A percentile compares a stretch with the other conserved stretches of the same genome.
phyloP scores from a whole-genome alignment of 2,113 vertebrate genomes.

The Alexandromys fortis region DNA sequence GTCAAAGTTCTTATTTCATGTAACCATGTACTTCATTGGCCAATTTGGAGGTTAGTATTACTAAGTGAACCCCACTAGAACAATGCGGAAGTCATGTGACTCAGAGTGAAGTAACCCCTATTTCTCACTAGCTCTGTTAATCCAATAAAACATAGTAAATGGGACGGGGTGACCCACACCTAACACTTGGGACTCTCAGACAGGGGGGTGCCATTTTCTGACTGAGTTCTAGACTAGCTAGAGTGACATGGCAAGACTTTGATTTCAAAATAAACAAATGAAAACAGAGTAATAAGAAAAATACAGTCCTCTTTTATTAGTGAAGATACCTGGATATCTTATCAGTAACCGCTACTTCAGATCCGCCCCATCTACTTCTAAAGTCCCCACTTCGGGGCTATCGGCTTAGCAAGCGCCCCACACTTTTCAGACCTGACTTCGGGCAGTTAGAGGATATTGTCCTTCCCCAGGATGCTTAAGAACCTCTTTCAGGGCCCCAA shows the following conservation, averaged over 20 bases:
- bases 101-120: neutral
- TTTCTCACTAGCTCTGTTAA: rapidly evolving
- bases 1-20: neutral
- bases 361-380: rapidly evolving
- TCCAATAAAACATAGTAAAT: neutral
- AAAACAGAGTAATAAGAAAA: neutral
- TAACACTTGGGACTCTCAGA: neutral
- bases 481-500: neutral
- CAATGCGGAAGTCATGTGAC: neutral
- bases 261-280: neutral
- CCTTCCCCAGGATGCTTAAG: neutral
- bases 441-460: neutral
- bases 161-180: neutral
- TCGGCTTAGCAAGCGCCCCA: neutral
- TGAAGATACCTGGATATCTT: neutral
- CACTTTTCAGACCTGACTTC: neutral
- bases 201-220: no score
- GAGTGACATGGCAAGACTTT: neutral
- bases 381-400: no score
- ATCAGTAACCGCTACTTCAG: no score
- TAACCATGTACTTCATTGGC: rapidly evolving
- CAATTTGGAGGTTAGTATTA: no score
- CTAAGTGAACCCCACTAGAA: neutral
- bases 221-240: neutral
- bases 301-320: rapidly evolving